These are phyloP conservation scores for Knipowitschia caucasica DNA, from an alignment of 2,797 vertebrate species.

Conservation along the genomic window DNA sequence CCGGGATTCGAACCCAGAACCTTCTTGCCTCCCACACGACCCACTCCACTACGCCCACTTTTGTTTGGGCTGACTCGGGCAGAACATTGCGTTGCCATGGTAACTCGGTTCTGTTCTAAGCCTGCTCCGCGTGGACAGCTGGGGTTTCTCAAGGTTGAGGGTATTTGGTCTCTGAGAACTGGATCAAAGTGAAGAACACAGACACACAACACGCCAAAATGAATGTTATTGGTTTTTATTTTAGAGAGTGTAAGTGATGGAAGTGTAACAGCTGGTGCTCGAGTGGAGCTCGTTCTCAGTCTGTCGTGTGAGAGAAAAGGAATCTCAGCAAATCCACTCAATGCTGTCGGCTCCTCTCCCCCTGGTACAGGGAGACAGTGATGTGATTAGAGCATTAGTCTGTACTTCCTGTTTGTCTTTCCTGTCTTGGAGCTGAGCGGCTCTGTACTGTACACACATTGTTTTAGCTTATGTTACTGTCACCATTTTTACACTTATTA, in stretches of 20 bases:
- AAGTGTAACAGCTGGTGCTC: background rate
- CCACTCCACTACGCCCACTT: slow-evolving; percentile 5
- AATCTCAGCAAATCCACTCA: slow-evolving; percentile 24
- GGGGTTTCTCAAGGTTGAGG: slow-evolving; percentile 15
- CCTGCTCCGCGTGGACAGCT: slow-evolving; percentile 10
- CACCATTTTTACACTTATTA: too few relatives aligned
- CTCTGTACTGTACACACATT: background rate
- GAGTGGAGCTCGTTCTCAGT: background rate
- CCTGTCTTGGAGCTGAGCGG: background rate
- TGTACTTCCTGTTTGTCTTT: slow-evolving; percentile 26
- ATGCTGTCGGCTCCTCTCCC: slow-evolving; percentile 11
- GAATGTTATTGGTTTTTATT: slow-evolving; percentile 6
- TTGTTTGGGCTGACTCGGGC: slow-evolving; percentile 5
- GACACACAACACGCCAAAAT: background rate
- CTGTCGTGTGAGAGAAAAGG: background rate
- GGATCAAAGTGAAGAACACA: background rate
- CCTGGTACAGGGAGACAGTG: slow-evolving; percentile 1
- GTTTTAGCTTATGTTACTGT: background rate
- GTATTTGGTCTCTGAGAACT: background rate
- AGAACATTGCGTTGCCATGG: slow-evolving; percentile 19
- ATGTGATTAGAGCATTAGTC: slow-evolving; percentile 23
- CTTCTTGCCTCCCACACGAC: slow-evolving; percentile 1
- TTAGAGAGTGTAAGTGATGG: too few relatives aligned
- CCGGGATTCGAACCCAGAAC: too few relatives aligned
- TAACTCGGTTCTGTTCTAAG: slow-evolving; percentile 30